Conservation (phyloP, 2,888 invertebrate species). For the Drosophila silvestris region DNA sequence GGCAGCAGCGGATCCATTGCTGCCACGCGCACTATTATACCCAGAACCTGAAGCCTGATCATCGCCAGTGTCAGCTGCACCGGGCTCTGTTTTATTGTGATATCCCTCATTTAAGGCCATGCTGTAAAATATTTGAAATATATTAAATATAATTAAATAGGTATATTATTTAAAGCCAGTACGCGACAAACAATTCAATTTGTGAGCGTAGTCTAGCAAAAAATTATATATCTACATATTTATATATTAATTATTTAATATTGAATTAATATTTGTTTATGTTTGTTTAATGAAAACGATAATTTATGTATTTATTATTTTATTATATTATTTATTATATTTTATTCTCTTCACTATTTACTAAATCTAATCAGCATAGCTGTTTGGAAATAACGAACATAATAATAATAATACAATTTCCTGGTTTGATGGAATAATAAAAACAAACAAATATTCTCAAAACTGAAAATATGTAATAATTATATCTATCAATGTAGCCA, state of each 20-base stretch:
- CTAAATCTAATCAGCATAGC: conserved; percentile 1
- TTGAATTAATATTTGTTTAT: neutral
- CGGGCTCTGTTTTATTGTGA: conserved; percentile 71
- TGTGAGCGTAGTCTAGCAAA: neutral
- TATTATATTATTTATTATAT: conserved; percentile 16
- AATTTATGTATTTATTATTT: neutral
- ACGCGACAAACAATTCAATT: conserved; percentile 8
- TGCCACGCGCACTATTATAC: conserved; percentile 30
- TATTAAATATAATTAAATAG: neutral
- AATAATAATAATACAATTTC: neutral
- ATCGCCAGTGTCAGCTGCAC: conserved; percentile 51
- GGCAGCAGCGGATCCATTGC: conserved; percentile 35
- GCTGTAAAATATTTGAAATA: conserved; percentile 37
- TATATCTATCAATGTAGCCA: neutral
- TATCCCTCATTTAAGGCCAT: conserved; percentile 82
- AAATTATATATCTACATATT: conserved; percentile 2
- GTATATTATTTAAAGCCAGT: neutral
- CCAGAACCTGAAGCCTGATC: conserved; percentile 55
- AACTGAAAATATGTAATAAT: neutral
- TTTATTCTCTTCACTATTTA: conserved; percentile 28
- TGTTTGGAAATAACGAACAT: neutral
- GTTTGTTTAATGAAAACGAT: neutral
- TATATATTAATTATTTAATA: no score
- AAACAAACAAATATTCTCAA: neutral
- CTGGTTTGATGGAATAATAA: neutral